A percentile compares a stretch with the other conserved stretches of the same genome.
Conservation (phyloP, 2,113 vertebrate species). For the Macquaria australasica region DNA sequence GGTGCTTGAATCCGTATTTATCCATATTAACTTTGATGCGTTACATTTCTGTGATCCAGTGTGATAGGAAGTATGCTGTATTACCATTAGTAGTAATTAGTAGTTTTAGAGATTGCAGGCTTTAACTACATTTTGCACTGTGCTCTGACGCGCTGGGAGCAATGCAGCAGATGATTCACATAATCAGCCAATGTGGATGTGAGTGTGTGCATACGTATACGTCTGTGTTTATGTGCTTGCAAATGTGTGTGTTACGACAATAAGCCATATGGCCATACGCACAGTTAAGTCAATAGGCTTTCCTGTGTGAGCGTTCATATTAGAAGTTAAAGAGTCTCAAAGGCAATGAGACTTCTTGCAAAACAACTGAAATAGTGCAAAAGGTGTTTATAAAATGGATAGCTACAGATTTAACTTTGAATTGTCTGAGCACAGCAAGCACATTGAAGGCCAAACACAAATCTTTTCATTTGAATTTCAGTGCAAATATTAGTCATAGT, state of each 20-base stretch:
- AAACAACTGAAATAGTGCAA: background rate
- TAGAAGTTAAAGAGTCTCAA: constrained; percentile 19
- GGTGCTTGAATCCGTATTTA: background rate
- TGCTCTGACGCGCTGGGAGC: constrained; percentile 6
- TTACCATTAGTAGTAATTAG: background rate
- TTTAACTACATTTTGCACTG: constrained; percentile 1
- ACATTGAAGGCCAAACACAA: background rate
- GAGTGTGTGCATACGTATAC: background rate
- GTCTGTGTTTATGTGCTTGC: background rate
- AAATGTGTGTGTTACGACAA: background rate
- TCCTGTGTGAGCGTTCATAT: background rate
- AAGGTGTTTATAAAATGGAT: background rate
- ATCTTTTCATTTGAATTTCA: background rate
- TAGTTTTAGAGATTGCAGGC: background rate
- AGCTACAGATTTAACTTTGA: background rate
- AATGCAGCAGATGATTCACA: constrained; percentile 10
- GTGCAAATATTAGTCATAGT: background rate
- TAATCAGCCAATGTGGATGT: background rate
- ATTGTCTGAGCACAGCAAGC: background rate
- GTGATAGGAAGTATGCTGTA: background rate
- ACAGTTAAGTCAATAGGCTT: background rate
- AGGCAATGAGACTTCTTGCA: background rate
- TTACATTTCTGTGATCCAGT: background rate
- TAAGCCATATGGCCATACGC: constrained; percentile 9
- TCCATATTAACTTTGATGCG: background rate